These are phyloP conservation scores for Oryzias woworae DNA, from an alignment of 2,113 vertebrate species.

Conservation along the genomic window DNA sequence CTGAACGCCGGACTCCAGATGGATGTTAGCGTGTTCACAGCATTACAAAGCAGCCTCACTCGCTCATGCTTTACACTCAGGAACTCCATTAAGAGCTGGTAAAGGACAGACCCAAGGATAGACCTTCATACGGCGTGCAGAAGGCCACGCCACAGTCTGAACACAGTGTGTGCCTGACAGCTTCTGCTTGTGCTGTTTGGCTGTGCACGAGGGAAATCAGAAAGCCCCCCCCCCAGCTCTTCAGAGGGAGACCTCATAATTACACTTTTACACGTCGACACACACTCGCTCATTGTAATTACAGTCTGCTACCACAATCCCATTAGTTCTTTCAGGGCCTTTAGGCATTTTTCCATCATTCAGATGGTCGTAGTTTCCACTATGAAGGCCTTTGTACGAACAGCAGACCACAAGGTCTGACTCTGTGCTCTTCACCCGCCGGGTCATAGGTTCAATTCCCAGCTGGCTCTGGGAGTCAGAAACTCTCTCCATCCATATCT, in stretches of 20 bases:
- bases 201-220: conserved; percentile 69
- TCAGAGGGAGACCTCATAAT: conserved; percentile 66
- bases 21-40: conserved; percentile 1
- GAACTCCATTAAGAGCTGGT: conserved; percentile 2
- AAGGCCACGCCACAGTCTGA: not conserved
- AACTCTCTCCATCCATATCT: conserved; percentile 49
- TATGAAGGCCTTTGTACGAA: conserved; percentile 52
- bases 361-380: conserved; percentile 59
- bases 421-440: conserved; percentile 31
- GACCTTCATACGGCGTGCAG: not conserved
- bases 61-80: conserved; percentile 2
- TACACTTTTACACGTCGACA: conserved; percentile 62
- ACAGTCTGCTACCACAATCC: conserved; percentile 62
- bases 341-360: conserved; percentile 69
- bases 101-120: conserved; percentile 10
- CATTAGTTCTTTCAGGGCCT: conserved; percentile 66
- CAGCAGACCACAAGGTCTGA: conserved; percentile 41
- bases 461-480: conserved; percentile 34
- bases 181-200: conserved; percentile 31
- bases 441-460: conserved; percentile 60
- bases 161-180: not conserved
- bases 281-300: conserved; percentile 60
- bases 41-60: not conserved
- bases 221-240: conserved; percentile 55
- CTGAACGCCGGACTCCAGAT: conserved; percentile 14